Conservation (phyloP, 37 sponge, comb jelly and placozoan species). For the Beroe ovata region DNA sequence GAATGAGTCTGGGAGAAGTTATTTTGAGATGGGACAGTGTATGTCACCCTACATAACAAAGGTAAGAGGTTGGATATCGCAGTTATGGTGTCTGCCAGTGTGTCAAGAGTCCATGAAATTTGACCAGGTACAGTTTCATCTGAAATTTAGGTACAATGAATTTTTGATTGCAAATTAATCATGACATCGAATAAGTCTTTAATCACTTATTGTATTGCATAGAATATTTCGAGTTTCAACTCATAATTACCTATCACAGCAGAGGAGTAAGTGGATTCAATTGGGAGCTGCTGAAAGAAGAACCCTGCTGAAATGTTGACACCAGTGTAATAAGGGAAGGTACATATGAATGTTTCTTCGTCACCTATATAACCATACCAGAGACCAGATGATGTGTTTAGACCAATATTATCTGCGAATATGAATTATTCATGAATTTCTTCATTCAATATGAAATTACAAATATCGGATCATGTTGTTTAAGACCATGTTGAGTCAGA, state of each 20-base stretch:
- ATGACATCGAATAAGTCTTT: too few species aligned
- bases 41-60: slow-evolving; percentile 2
- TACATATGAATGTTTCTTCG: not conserved
- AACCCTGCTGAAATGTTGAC: not conserved
- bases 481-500: too few species aligned
- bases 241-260: not conserved
- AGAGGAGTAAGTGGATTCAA: not conserved
- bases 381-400: not conserved
- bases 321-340: not conserved
- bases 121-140: not conserved
- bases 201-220: too few species aligned
- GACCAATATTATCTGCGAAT: not conserved
- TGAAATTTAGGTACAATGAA: too few species aligned
- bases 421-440: too few species aligned
- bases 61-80: not conserved
- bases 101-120: not conserved
- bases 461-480: too few species aligned
- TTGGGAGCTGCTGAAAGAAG: not conserved
- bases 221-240: too few species aligned
- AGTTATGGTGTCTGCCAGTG: not conserved
- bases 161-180: too few species aligned
- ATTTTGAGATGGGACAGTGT: not conserved
- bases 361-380: not conserved
- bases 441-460: too few species aligned
- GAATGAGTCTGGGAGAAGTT: not conserved